Evolutionary conservation across 2,888 invertebrate species (phyloP).

Genomic region (Acanthosepion pharaonis): DNA sequence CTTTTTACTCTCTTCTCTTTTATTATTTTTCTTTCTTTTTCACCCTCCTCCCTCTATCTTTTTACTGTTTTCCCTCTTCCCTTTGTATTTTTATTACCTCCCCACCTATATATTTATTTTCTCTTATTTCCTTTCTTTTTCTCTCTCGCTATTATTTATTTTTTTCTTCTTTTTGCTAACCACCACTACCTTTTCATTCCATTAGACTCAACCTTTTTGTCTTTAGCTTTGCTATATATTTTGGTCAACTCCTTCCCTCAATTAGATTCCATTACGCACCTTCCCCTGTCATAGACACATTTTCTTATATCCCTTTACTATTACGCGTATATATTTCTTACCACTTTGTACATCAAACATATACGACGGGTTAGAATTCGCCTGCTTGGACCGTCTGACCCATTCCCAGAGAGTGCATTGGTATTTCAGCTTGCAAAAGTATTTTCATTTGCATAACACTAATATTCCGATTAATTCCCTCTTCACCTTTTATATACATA

Average conservation of each 20-base stretch:
- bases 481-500: not conserved
- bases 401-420: constrained; percentile 2
- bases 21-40: too few species aligned
- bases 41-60: too few species aligned
- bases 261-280: too few species aligned
- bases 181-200: not conserved
- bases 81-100: too few species aligned
- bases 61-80: too few species aligned
- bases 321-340: not conserved
- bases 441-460: not conserved
- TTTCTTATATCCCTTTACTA: not conserved
- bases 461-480: not conserved
- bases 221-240: not conserved
- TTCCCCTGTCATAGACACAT: not conserved
- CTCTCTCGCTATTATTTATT: not conserved
- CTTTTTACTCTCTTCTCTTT: too few species aligned
- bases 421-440: not conserved
- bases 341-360: not conserved
- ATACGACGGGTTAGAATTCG: not conserved
- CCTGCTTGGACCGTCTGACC: not conserved
- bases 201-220: not conserved
- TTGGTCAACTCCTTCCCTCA: not conserved
- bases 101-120: too few species aligned
- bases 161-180: too few species aligned
- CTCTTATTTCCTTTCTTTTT: too few species aligned